Evolutionary conservation across 2,888 invertebrate species (phyloP), one percentile per base, ranked within the genome.

Genomic region (Chirona hameri): DNA sequence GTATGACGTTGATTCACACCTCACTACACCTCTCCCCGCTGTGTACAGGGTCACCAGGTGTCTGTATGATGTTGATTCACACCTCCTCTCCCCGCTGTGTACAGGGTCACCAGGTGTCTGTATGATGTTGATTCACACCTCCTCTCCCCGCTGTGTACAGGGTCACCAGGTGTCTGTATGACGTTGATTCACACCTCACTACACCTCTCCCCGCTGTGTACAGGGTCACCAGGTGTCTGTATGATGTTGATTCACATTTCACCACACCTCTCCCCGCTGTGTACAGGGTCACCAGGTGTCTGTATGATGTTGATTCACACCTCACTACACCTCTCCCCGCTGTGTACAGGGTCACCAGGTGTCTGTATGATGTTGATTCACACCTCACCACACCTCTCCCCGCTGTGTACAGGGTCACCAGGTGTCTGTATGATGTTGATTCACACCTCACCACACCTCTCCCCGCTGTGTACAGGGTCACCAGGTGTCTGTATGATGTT

Each of bases 401-500:
- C 14, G 10, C 15, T 29, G 29, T 9, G 3, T 29, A 12, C 69
- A 69, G 69, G 69, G 69, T 14, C 84, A 84, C 81, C 81, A 79
- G 69, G 82, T 84, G 27, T 83, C 84, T 84, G 18, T 84, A 82
- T 81, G 85, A 85, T 57, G 82, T 85, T 39, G 4, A 39, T 39
- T 9, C 60, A 60, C 3, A 21, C 24, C 60, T 3, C 18, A 14
- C 24, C 3, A 7, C 15, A 52, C 52, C 15, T 52, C 52, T 7
- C 52, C 52, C 52, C 14, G 10, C 15, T 29, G 29, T 9, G 3
- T 29, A 12, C 69, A 69, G 69, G 69, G 69, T 14, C 84, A 84
- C 81, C 81, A 79, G 69, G 82, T 84, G 27, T 83, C 84, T 84
- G 18, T 84, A 82, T 81, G 85, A 85, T 57, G 82, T 85, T 39